These are phyloP conservation scores for Halisarca cf. caerulea DNA, from an alignment of 37 sponge, comb jelly and placozoan species.

Conservation along the genomic window DNA sequence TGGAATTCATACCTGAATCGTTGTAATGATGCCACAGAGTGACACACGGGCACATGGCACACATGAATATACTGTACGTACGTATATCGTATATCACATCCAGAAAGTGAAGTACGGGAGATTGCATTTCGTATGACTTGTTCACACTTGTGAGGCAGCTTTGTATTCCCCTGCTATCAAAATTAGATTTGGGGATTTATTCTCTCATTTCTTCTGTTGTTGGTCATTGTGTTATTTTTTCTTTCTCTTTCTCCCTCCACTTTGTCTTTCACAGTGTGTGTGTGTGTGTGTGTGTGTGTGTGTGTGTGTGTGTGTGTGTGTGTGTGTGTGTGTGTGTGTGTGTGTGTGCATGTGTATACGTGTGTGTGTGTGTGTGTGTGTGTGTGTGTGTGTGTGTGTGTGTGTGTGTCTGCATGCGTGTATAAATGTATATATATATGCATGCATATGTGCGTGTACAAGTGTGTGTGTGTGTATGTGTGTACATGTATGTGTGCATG, in stretches of 20 bases:
- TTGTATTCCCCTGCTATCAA: too few species aligned
- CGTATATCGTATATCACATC: neutral
- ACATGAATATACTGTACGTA: neutral
- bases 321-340: slow-evolving; percentile 24
- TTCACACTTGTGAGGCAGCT: too few species aligned
- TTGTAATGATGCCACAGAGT: neutral
- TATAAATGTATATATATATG: slow-evolving; percentile 1
- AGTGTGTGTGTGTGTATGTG: neutral
- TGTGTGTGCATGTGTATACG: neutral
- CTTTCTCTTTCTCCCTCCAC: too few species aligned
- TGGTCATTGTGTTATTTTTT: too few species aligned
- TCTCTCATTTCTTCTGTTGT: too few species aligned
- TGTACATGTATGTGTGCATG: neutral
- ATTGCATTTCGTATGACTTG: too few species aligned
- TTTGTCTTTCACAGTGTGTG: neutral
- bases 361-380: slow-evolving; percentile 21
- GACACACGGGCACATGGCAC: too few species aligned
- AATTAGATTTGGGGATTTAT: too few species aligned
- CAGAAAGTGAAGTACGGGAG: too few species aligned
- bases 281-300: neutral
- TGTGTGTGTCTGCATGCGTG: slow-evolving; percentile 10
- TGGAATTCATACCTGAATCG: neutral
- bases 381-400: slow-evolving; percentile 18
- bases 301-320: slow-evolving; percentile 24
- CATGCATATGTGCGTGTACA: neutral